Percentiles rank a stretch among this genome's conserved stretches.
Conservation (phyloP, 1,140 invertebrate species). For the Lamellibrachia luymesi region DNA sequence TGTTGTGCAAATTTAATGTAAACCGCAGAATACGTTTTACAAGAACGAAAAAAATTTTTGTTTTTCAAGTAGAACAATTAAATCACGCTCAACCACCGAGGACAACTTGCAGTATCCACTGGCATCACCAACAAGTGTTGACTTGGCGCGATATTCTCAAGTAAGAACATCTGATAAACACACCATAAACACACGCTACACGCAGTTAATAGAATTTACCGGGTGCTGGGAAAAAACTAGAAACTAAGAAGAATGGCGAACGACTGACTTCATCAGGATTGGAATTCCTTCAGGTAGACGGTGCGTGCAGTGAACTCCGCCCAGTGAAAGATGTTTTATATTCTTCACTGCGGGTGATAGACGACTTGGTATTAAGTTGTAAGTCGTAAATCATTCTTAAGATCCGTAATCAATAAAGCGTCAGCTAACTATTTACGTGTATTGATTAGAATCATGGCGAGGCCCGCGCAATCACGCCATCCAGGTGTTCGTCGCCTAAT, state of each 20-base stretch:
- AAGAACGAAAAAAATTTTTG: too few species aligned
- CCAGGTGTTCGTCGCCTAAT: not conserved
- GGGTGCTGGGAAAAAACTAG: not conserved
- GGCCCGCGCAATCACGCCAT: not conserved
- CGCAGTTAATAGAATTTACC: too few species aligned
- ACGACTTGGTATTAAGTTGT: not conserved
- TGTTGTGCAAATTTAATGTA: too few species aligned
- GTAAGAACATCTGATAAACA: not conserved
- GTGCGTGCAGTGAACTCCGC: not conserved
- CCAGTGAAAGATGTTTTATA: not conserved
- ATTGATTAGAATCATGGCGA: not conserved
- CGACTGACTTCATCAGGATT: not conserved
- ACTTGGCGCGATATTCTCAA: not conserved
- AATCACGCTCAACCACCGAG: too few species aligned
- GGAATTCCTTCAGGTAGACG: not conserved
- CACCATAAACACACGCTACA: not conserved
- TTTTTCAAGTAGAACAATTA: too few species aligned
- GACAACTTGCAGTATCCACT: not conserved
- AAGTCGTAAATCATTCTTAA: not conserved
- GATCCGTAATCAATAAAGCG: not conserved
- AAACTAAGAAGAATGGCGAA: not conserved
- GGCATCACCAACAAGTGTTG: not conserved
- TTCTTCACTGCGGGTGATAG: not conserved
- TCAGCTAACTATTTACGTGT: not conserved
- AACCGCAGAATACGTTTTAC: too few species aligned